These are phyloP conservation scores for Meloe dianella DNA, from an alignment of 2,888 invertebrate species.

Conservation along the genomic window DNA sequence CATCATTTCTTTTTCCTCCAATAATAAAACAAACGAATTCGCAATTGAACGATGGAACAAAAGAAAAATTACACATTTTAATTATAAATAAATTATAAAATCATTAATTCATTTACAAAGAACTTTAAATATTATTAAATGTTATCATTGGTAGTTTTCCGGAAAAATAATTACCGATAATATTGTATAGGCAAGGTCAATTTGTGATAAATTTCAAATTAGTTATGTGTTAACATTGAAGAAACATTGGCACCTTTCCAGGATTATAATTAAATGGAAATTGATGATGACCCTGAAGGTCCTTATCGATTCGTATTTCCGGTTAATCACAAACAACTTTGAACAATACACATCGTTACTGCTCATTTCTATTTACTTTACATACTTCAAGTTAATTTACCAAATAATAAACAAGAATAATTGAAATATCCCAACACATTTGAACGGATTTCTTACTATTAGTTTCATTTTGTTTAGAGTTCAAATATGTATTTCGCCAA, in stretches of 20 bases:
- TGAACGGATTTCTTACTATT: too few relatives aligned
- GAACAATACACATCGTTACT: background rate
- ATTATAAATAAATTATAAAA: constrained; percentile 4
- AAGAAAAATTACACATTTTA: background rate
- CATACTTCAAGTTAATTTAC: background rate
- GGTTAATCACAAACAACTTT: background rate
- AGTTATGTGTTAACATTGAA: constrained; percentile 14
- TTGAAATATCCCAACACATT: too few relatives aligned
- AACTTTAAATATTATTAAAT: constrained; percentile 23
- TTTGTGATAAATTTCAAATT: constrained; percentile 28
- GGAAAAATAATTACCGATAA: constrained; percentile 23
- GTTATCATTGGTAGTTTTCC: constrained; percentile 18
- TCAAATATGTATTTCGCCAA: background rate
- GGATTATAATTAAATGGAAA: constrained; percentile 23
- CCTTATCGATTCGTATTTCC: constrained; percentile 15
- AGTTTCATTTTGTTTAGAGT: too few relatives aligned
- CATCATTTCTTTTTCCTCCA: background rate
- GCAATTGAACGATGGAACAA: background rate
- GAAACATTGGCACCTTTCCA: constrained; percentile 26
- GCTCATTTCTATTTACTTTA: background rate
- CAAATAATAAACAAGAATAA: background rate
- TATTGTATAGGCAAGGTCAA: constrained; percentile 22
- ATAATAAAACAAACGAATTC: background rate
- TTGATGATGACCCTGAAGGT: constrained; percentile 7
- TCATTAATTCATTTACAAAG: constrained; percentile 21